These are phyloP conservation scores for Rafetus swinhoei DNA, from an alignment of 2,113 vertebrate species.

Conservation along the genomic window DNA sequence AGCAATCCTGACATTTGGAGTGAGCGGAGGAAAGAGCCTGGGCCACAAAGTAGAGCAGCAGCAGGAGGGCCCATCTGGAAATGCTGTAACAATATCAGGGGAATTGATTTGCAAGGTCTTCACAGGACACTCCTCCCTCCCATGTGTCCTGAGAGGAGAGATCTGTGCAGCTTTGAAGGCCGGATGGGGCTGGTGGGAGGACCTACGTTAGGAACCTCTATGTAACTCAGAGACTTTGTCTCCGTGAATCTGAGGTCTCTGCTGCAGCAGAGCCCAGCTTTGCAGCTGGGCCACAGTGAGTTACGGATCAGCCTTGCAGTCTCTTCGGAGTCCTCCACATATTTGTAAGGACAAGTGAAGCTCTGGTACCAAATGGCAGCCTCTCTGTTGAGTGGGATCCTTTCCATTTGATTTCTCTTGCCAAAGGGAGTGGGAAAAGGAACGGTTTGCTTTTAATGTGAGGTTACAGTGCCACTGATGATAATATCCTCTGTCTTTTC, in stretches of 20 bases:
- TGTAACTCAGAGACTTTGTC: rapidly evolving
- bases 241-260: neutral
- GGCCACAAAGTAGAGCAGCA: neutral
- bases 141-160: neutral
- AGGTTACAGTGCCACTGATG: neutral
- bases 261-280: neutral
- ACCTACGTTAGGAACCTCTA: neutral
- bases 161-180: neutral
- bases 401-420: neutral
- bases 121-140: neutral
- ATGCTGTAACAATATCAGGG: neutral
- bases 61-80: neutral
- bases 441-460: neutral
- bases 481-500: neutral
- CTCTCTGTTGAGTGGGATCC: neutral
- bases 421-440: neutral
- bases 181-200: neutral
- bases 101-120: neutral
- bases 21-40: neutral
- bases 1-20: neutral
- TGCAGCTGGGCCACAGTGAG: neutral
- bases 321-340: neutral
- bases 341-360: neutral
- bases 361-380: neutral
- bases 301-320: neutral